Evolutionary conservation across 2,888 invertebrate species (phyloP).

Genomic region (Schizotus pectinicornis): DNA sequence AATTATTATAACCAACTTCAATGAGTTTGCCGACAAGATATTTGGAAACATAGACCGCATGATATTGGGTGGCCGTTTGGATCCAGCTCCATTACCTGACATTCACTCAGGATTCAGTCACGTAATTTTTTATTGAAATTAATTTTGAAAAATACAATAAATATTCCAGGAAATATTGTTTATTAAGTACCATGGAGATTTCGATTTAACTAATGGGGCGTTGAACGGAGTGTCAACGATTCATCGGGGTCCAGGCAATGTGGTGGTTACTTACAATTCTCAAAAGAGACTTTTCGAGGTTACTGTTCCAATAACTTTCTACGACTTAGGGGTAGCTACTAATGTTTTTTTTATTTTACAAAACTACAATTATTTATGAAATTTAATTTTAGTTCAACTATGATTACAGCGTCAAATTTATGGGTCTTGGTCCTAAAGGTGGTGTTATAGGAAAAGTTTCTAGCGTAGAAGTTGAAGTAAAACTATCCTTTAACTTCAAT

Average conservation of each 20-base stretch:
- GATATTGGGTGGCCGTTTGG: conserved; percentile 58
- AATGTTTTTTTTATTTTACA: too few species aligned
- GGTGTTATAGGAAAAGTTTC: conserved; percentile 59
- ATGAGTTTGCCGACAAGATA: conserved; percentile 60
- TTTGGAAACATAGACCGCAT: conserved; percentile 58
- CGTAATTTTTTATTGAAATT: conserved; percentile 43
- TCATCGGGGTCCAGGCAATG: conserved; percentile 59
- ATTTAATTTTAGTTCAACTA: conserved; percentile 60
- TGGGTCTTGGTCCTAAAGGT: conserved; percentile 63
- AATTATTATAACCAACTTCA: conserved; percentile 17
- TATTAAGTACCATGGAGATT: conserved; percentile 62
- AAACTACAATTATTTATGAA: background rate
- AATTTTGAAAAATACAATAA: background rate
- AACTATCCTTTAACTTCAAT: conserved; percentile 40
- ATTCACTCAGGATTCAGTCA: conserved; percentile 60
- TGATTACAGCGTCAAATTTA: conserved; percentile 61
- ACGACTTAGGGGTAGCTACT: conserved; percentile 36
- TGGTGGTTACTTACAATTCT: conserved; percentile 26
- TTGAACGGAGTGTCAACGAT: conserved; percentile 61
- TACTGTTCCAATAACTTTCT: conserved; percentile 31
- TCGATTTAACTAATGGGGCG: conserved; percentile 60
- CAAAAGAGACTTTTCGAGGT: conserved; percentile 23
- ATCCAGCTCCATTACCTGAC: conserved; percentile 61
- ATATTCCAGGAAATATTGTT: conserved; percentile 57
- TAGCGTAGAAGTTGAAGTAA: conserved; percentile 37